phyloP scores from a whole-genome alignment of 2,113 vertebrate genomes.

The Pedetes capensis region DNA sequence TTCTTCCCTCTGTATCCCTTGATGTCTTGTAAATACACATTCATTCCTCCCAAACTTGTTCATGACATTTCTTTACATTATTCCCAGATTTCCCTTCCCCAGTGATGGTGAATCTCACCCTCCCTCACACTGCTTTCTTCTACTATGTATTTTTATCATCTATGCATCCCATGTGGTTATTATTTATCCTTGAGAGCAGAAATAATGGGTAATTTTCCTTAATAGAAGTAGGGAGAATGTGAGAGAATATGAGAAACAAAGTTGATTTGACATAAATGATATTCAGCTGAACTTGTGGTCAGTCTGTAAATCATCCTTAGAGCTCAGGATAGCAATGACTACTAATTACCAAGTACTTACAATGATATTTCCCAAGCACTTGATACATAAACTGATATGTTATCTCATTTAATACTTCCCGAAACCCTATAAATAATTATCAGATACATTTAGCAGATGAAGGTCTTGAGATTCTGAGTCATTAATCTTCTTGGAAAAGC shows the following conservation, averaged over 20 bases:
- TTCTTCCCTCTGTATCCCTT: background rate
- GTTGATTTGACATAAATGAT: background rate
- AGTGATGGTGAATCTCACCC: background rate
- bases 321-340: background rate
- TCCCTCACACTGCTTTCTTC: background rate
- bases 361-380: background rate
- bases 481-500: background rate
- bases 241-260: background rate
- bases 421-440: background rate
- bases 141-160: background rate
- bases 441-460: background rate
- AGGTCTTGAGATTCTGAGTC: background rate
- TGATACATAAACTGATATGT: background rate
- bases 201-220: background rate
- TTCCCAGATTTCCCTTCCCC: fast-evolving
- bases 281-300: background rate
- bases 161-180: background rate
- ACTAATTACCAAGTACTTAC: background rate
- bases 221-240: too few species aligned
- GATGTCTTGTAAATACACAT: background rate
- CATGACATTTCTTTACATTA: background rate
- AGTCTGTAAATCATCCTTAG: background rate
- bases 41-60: background rate
- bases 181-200: background rate
- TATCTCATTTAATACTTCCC: background rate